Evolutionary conservation across 2,113 vertebrate genomes (phyloP), one percentile per base, ranked within the genome.

Genomic region (Hemiscyllium ocellatum): DNA sequence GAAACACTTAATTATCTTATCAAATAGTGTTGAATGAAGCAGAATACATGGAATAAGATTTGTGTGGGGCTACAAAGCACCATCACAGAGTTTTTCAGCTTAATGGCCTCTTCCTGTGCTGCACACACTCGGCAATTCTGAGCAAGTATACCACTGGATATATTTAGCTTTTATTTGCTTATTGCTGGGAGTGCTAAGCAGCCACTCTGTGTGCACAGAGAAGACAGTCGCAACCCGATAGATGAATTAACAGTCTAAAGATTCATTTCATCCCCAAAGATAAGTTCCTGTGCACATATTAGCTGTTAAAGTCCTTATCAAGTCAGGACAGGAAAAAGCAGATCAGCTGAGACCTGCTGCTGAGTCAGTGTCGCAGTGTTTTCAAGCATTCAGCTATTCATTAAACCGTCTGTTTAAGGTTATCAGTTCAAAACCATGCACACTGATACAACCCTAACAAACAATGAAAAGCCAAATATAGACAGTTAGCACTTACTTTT

Each of bases 321-420:
- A 83, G 80, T 20, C 80, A 47, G 80, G 37, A 19, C 80, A 83
- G 80, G 17, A 37, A 20, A 83, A 42, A 83, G 37, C 37, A 20
- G 80, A 83, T 83, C 37, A 83, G 5, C 17, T 17, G 37, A 83
- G 80, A 47, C 80, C 80, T 42, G 37, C 80, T 20, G 80, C 80
- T 83, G 80, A 42, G 80, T 42, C 80, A 22, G 80, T 42, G 80
- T 83, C 37, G 42, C 37, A 20, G 37, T 22, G 80, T 42, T 83
- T 47, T 83, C 80, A 83, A 83, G 80, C 80, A 83, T 37, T 37
- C 20, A 20, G 80, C 80, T 42, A 47, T 83, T 42, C n/a, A 83
- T 83, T 83, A 83, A 83, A 83, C 80, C 47, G 80, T 83, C 80
- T 83, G 37, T 83, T 83, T 83, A 83, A 83, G 80, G 80, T 42